These are phyloP conservation scores for Myiozetetes cayanensis DNA, from an alignment of 2,113 vertebrate genomes.

Conservation along the genomic window DNA sequence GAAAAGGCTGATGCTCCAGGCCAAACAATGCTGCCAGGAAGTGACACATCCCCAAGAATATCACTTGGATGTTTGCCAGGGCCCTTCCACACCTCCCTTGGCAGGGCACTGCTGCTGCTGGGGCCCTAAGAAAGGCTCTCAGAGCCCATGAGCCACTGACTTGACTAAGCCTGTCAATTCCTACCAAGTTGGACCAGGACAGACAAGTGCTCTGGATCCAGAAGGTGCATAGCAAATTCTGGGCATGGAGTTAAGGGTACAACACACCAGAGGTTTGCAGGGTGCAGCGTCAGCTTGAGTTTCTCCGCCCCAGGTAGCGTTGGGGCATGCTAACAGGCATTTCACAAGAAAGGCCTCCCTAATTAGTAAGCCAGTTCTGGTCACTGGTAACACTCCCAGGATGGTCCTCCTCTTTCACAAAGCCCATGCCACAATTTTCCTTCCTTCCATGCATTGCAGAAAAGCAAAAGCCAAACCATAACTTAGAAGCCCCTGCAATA, in stretches of 20 bases:
- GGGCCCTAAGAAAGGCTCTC: not conserved
- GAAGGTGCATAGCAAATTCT: not conserved
- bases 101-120: not conserved
- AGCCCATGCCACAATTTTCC: accelerated
- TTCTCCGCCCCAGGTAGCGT: not conserved
- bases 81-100: not conserved
- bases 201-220: not conserved
- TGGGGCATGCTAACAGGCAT: not conserved
- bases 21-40: not conserved
- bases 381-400: not conserved
- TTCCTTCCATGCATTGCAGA: not conserved
- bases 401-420: not conserved
- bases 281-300: not conserved
- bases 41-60: not conserved
- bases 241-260: not conserved
- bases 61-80: not conserved
- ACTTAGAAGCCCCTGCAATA: accelerated
- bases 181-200: not conserved
- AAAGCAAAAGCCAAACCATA: not conserved
- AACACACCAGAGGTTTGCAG: not conserved
- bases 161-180: not conserved
- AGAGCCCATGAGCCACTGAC: not conserved
- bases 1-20: not conserved
- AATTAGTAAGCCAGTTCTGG: accelerated
- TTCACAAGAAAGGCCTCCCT: not conserved